Evolutionary conservation across 2,113 vertebrate species (phyloP).

Genomic region (Varanus salvator): DNA sequence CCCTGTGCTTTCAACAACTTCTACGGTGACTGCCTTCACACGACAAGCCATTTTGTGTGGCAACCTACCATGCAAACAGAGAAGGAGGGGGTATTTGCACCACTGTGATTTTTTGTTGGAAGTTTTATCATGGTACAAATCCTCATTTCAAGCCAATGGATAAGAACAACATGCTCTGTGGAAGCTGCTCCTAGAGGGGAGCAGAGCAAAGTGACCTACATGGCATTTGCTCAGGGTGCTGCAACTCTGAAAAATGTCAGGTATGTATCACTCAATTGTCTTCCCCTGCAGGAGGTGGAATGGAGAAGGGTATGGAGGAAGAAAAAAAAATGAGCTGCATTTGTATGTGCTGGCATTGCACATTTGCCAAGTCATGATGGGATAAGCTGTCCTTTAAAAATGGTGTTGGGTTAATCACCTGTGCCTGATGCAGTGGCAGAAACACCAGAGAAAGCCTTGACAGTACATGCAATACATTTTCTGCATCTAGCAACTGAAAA

Average conservation of each 20-base stretch:
- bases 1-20: not conserved
- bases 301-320: not conserved
- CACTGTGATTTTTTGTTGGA: too few relatives aligned
- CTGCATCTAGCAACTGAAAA: not conserved
- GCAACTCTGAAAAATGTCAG: not conserved
- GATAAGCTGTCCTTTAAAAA: not conserved
- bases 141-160: not conserved
- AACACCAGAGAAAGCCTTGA: not conserved
- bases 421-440: too few relatives aligned
- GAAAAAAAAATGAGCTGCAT: not conserved
- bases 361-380: not conserved
- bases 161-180: not conserved
- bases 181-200: too few relatives aligned
- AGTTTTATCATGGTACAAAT: not conserved
- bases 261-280: not conserved
- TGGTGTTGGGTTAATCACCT: not conserved
- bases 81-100: not conserved
- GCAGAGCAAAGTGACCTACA: not conserved
- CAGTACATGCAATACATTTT: not conserved
- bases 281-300: not conserved
- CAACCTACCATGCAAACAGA: not conserved
- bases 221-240: too few relatives aligned
- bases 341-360: not conserved
- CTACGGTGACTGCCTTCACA: not conserved
- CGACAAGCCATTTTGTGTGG: not conserved